Evolutionary conservation across 1,140 invertebrate genomes (phyloP).

Genomic region (Trissolcus basalis): DNA sequence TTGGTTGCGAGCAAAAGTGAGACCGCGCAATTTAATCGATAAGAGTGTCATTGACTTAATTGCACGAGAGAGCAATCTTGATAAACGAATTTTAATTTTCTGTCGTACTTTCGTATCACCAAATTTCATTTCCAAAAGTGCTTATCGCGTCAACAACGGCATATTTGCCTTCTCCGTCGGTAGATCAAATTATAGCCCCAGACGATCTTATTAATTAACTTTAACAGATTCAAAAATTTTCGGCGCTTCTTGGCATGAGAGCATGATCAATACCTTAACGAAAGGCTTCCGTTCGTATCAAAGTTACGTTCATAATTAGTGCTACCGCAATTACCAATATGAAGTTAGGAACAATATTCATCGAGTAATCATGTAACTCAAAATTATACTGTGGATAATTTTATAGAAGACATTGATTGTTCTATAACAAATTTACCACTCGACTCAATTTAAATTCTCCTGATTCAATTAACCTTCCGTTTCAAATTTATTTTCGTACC

Average conservation of each 20-base stretch:
- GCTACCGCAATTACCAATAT: slow-evolving; percentile 32
- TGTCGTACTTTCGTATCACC: slow-evolving; percentile 10
- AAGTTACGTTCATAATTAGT: slow-evolving; percentile 39
- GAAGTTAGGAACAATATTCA: slow-evolving; percentile 43
- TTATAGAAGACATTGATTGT: background rate
- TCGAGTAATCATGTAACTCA: slow-evolving; percentile 36
- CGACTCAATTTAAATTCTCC: too few relatives aligned
- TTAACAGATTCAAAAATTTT: slow-evolving; percentile 22
- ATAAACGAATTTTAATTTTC: slow-evolving; percentile 42
- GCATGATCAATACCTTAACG: slow-evolving; percentile 31
- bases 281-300: slow-evolving; percentile 34
- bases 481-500: too few relatives aligned
- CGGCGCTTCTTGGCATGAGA: slow-evolving; percentile 20
- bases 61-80: slow-evolving; percentile 21
- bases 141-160: slow-evolving; percentile 22
- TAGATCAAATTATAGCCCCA: slow-evolving; percentile 20
- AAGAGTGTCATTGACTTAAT: slow-evolving; percentile 38
- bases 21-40: slow-evolving; percentile 27
- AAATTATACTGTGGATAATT: slow-evolving; percentile 26
- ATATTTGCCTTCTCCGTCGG: background rate
- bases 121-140: slow-evolving; percentile 27
- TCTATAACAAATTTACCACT: too few relatives aligned
- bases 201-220: slow-evolving; percentile 37
- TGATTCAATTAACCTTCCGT: too few relatives aligned
- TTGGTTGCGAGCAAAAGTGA: background rate